A percentile compares a stretch with the other conserved stretches of the same genome.
Evolutionary conservation across 2,797 vertebrate genomes (phyloP).

Genomic region (Basileuterus tristriatus): DNA sequence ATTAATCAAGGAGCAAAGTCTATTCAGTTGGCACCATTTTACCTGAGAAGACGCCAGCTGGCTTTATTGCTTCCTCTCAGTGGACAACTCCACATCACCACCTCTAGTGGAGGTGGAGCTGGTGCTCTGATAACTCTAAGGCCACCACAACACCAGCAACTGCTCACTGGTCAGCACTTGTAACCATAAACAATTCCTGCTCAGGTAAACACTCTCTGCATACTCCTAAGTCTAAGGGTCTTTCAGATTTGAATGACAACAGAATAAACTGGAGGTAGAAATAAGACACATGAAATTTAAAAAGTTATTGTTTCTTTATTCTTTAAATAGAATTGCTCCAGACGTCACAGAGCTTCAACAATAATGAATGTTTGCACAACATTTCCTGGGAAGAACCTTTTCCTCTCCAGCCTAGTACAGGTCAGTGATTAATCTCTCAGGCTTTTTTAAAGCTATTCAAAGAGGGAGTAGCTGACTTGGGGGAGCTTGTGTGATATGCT

Average conservation of each 20-base stretch:
- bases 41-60: not conserved
- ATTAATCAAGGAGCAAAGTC: not conserved
- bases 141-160: not conserved
- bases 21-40: not conserved
- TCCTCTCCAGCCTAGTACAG: not conserved
- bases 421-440: not conserved
- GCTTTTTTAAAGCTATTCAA: not conserved
- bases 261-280: not conserved
- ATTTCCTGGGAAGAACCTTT: slow-evolving; percentile 36
- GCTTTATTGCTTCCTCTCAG: not conserved
- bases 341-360: slow-evolving; percentile 2
- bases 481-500: not conserved
- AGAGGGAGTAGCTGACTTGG: not conserved
- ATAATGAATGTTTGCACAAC: not conserved
- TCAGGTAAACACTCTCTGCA: not conserved
- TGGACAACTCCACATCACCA: not conserved
- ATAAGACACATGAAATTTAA: not conserved
- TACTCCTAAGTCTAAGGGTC: not conserved
- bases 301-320: slow-evolving; percentile 7
- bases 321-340: slow-evolving; percentile 35
- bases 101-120: not conserved
- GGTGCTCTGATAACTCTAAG: not conserved
- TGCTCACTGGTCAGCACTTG: not conserved
- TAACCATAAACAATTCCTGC: not conserved
- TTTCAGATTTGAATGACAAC: not conserved